These are phyloP conservation scores for Distichodus sexfasciatus DNA, from an alignment of 2,797 vertebrate genomes.

Conservation along the genomic window DNA sequence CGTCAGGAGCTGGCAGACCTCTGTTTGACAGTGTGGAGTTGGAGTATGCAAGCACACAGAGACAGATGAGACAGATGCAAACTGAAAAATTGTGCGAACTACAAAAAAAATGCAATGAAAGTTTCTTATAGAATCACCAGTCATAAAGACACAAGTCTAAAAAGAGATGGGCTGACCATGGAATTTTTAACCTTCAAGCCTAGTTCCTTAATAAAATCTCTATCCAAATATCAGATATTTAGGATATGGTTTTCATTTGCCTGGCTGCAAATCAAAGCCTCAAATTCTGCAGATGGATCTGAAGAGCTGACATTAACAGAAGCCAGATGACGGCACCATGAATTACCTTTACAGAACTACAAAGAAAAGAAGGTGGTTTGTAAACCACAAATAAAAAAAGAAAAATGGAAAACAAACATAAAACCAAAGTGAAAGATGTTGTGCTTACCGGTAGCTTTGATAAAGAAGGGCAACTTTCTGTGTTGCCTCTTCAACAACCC, in stretches of 20 bases:
- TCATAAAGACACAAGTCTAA: background rate
- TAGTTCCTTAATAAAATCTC: background rate
- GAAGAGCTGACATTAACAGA: slow-evolving; percentile 15
- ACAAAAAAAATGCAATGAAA: background rate
- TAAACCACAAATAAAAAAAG: background rate
- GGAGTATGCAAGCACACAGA: slow-evolving; percentile 1
- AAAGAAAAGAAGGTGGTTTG: background rate
- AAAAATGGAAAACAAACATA: background rate
- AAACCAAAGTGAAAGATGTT: background rate
- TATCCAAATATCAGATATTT: background rate
- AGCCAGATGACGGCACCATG: slow-evolving; percentile 37
- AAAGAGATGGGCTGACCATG: background rate
- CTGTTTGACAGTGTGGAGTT: slow-evolving; percentile 58
- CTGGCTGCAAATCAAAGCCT: slow-evolving; percentile 36
- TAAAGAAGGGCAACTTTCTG: slow-evolving; percentile 94
- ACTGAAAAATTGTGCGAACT: too few species aligned
- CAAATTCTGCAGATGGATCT: slow-evolving; percentile 24
- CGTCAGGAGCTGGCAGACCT: slow-evolving; percentile 88
- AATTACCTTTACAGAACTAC: slow-evolving; percentile 6
- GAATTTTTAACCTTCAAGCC: background rate
- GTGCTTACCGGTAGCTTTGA: slow-evolving; percentile 88
- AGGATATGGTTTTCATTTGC: slow-evolving; percentile 44
- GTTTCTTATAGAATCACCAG: background rate
- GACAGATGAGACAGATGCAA: background rate
- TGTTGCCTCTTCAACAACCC: slow-evolving; percentile 91